phyloP scores from a whole-genome alignment of 2,888 invertebrate species.

The Ectobius pallidus region DNA sequence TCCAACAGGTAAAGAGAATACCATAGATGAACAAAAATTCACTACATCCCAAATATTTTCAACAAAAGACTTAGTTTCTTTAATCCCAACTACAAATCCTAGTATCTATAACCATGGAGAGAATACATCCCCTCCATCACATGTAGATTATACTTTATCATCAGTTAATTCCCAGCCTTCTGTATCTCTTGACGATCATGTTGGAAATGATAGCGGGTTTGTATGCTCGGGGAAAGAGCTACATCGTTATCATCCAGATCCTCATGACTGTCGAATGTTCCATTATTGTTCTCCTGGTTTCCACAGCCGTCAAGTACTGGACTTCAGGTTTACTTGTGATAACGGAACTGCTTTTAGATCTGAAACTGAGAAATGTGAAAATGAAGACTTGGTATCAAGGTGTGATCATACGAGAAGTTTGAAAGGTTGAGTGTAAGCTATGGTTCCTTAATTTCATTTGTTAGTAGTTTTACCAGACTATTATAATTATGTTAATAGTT shows the following conservation, averaged over 20 bases:
- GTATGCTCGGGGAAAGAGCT: conserved; percentile 61
- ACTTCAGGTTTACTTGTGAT: conserved; percentile 66
- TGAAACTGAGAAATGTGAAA: conserved; percentile 48
- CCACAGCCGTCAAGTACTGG: conserved; percentile 60
- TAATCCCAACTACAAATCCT: background rate
- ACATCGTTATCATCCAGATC: conserved; percentile 63
- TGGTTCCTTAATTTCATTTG: too few species aligned
- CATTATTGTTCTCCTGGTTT: conserved; percentile 68
- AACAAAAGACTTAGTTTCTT: background rate
- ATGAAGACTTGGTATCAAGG: background rate
- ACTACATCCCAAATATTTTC: background rate
- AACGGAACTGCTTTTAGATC: conserved; percentile 62
- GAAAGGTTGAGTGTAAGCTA: too few species aligned
- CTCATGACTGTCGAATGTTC: conserved; percentile 63
- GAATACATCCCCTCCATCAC: background rate
- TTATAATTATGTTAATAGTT: too few species aligned
- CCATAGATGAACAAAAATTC: background rate
- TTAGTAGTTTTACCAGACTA: too few species aligned
- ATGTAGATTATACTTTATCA: background rate
- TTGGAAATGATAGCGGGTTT: conserved; percentile 53
- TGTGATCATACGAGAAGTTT: background rate
- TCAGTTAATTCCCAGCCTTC: conserved; percentile 7
- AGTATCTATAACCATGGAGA: background rate
- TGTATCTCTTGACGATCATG: background rate
- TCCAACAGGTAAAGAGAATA: background rate